phyloP scores from a whole-genome alignment of 1,140 invertebrate species.

The Drosophila bifasciata region DNA sequence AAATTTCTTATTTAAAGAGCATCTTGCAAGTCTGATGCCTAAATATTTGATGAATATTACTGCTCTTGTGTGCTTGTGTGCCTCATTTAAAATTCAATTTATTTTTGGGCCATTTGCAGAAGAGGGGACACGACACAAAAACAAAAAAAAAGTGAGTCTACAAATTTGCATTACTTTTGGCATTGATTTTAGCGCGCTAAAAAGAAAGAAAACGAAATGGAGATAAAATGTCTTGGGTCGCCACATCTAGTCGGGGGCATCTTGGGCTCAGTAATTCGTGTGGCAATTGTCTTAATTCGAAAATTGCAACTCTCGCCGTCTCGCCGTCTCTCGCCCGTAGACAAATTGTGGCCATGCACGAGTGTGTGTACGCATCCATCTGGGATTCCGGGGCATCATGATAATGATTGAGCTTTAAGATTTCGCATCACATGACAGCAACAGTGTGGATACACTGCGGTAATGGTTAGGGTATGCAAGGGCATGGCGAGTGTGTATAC shows the following conservation, averaged over 20 bases:
- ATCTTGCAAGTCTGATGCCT: conserved; percentile 36
- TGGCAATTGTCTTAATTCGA: conserved; percentile 79
- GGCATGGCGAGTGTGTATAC: conserved; percentile 1
- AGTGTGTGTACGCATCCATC: conserved; percentile 61
- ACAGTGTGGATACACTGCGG: conserved; percentile 2
- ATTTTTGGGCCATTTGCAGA: conserved; percentile 51
- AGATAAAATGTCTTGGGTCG: conserved; percentile 33
- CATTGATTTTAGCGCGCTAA: conserved; percentile 65
- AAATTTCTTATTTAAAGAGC: no score
- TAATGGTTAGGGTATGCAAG: not conserved
- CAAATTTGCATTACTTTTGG: conserved; percentile 73
- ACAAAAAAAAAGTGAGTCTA: not conserved
- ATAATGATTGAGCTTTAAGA: conserved; percentile 56
- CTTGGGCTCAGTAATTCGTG: conserved; percentile 54
- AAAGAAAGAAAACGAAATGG: conserved; percentile 1
- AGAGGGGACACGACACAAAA: conserved; percentile 17
- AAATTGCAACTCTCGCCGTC: conserved; percentile 69
- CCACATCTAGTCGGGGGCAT: conserved; percentile 29
- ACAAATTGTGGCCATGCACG: conserved; percentile 72
- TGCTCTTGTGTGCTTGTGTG: conserved; percentile 29
- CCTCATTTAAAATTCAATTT: conserved; percentile 78
- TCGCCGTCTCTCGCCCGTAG: conserved; percentile 31
- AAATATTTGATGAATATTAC: conserved; percentile 71
- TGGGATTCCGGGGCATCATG: conserved; percentile 30
- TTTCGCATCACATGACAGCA: conserved; percentile 30